Evolutionary conservation across 2,888 invertebrate species (phyloP).

Genomic region (Sphaerolaimus hirsutus): DNA sequence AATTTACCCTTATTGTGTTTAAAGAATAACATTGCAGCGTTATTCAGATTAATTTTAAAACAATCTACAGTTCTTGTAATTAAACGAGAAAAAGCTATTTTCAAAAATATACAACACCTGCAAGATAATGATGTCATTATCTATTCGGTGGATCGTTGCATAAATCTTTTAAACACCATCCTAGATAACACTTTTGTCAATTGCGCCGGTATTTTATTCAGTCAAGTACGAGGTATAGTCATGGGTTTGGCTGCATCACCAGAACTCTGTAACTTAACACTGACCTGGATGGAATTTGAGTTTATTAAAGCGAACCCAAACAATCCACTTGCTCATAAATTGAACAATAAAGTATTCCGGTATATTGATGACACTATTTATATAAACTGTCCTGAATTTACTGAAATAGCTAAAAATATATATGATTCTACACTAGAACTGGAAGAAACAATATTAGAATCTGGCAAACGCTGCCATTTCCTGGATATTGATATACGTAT

Average conservation of each 20-base stretch:
- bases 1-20: background rate
- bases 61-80: no score
- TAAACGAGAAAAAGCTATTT: no score
- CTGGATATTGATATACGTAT: no score
- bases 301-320: background rate
- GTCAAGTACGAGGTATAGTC: background rate
- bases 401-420: no score
- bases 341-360: background rate
- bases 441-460: no score
- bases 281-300: background rate
- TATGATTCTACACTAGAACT: no score
- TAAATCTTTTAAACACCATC: no score
- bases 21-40: background rate
- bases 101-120: no score
- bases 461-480: no score
- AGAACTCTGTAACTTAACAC: background rate
- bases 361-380: background rate
- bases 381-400: no score
- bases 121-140: no score
- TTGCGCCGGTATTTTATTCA: background rate
- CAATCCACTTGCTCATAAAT: background rate
- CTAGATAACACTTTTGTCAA: background rate
- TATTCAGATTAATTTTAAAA: background rate
- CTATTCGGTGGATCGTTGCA: no score
- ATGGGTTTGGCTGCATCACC: background rate